phyloP scores from a whole-genome alignment of 2,797 vertebrate species.

The Manis javanica region DNA sequence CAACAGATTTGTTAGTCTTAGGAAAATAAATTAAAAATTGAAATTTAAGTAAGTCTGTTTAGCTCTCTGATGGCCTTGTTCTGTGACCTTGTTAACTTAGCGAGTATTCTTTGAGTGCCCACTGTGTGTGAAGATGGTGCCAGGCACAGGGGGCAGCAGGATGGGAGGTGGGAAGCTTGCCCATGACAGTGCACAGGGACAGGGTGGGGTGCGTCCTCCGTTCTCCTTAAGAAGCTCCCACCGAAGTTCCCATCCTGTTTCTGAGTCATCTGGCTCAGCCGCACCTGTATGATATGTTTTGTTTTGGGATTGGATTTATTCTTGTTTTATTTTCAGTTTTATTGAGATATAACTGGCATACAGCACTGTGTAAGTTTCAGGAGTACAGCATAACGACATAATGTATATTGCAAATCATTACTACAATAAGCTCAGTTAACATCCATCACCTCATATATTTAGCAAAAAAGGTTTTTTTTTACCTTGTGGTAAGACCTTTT shows the following conservation, averaged over 20 bases:
- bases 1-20: background rate
- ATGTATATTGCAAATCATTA: too few species aligned
- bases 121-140: background rate
- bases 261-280: fast-evolving
- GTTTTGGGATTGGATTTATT: background rate
- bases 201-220: fast-evolving
- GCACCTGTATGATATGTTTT: background rate
- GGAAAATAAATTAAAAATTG: background rate
- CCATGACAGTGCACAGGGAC: fast-evolving
- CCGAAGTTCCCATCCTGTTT: background rate
- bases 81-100: background rate
- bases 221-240: background rate
- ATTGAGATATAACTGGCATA: background rate
- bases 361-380: background rate
- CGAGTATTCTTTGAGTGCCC: background rate
- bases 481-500: background rate
- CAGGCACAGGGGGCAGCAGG: background rate
- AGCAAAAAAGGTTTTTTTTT: background rate
- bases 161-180: background rate
- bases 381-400: background rate
- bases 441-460: background rate
- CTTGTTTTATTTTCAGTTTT: background rate
- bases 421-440: background rate
- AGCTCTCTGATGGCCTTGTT: background rate
- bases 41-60: background rate